Percentiles rank a stretch among this genome's conserved stretches.
Evolutionary conservation across 2,888 invertebrate genomes (phyloP).

Genomic region (Bombyx huttoni): DNA sequence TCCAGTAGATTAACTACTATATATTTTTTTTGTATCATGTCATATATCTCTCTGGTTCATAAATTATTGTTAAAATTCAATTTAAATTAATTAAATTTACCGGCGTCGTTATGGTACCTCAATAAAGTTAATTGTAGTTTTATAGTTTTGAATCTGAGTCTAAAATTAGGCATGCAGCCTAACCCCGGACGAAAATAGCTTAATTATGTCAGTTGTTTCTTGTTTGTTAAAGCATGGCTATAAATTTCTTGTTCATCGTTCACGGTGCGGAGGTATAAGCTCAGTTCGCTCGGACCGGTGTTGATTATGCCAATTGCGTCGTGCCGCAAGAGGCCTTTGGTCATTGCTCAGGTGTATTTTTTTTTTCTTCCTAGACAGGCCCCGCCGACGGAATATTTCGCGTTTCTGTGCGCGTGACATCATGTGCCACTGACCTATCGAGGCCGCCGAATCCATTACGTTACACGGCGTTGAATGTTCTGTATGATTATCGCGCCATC

Average conservation of each 20-base stretch:
- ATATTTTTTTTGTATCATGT: not conserved
- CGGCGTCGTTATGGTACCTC: not conserved
- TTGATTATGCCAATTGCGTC: constrained; percentile 4
- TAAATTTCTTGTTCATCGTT: not conserved
- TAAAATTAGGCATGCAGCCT: not conserved
- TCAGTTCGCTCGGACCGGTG: not conserved
- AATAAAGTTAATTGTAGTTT: not conserved
- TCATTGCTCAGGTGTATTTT: constrained; percentile 5
- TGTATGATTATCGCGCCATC: constrained; percentile 18
- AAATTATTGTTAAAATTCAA: not conserved
- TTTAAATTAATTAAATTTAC: constrained; percentile 6
- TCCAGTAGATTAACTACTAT: not conserved
- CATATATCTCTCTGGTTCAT: not conserved
- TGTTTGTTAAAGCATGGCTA: not conserved
- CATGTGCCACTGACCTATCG: constrained; percentile 64
- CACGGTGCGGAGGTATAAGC: not conserved
- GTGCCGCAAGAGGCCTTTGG: constrained; percentile 4
- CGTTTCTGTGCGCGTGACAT: constrained; percentile 41
- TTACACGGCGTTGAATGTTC: constrained; percentile 27
- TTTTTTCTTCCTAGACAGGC: constrained; percentile 16
- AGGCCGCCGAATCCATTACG: constrained; percentile 45
- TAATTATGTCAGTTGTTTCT: not conserved
- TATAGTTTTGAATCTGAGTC: not conserved
- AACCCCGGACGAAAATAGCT: too few species aligned
- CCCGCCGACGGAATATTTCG: constrained; percentile 43